A percentile compares a stretch with the other conserved stretches of the same genome.
These are phyloP conservation scores for Pasiphila rectangulata DNA, from an alignment of 2,888 invertebrate species.

Conservation along the genomic window DNA sequence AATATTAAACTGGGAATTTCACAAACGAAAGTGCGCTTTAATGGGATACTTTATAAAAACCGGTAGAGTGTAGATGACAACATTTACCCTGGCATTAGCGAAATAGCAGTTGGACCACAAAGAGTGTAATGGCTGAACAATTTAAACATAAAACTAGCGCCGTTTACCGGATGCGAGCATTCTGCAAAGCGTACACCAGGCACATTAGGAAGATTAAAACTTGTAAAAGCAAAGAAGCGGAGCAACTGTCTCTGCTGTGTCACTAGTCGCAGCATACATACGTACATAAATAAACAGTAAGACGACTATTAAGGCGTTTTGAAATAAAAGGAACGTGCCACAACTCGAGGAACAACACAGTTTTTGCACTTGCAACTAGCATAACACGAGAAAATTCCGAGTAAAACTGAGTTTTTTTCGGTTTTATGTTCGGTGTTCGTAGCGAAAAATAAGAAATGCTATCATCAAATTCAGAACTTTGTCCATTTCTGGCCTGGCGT, in stretches of 20 bases:
- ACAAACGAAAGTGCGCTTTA: conserved; percentile 11
- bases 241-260: conserved; percentile 45
- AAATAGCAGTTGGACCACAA: conserved; percentile 22
- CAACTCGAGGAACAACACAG: neutral
- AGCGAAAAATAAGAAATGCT: no score
- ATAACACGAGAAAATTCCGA: neutral
- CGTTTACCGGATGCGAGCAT: conserved; percentile 51
- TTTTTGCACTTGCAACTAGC: conserved; percentile 1
- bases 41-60: conserved; percentile 13
- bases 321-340: conserved; percentile 5
- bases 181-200: conserved; percentile 60
- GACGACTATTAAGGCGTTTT: conserved; percentile 17
- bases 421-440: no score
- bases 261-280: conserved; percentile 36
- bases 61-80: conserved; percentile 20
- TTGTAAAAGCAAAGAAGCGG: conserved; percentile 68
- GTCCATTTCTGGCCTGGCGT: no score
- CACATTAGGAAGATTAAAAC: conserved; percentile 78
- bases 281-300: conserved; percentile 35
- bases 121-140: conserved; percentile 28
- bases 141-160: conserved; percentile 38
- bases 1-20: conserved; percentile 6
- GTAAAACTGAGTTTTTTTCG: neutral
- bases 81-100: conserved; percentile 20
- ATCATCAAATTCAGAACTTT: no score